phyloP scores from a whole-genome alignment of 1,140 invertebrate species.

The Orchestia grillus region DNA sequence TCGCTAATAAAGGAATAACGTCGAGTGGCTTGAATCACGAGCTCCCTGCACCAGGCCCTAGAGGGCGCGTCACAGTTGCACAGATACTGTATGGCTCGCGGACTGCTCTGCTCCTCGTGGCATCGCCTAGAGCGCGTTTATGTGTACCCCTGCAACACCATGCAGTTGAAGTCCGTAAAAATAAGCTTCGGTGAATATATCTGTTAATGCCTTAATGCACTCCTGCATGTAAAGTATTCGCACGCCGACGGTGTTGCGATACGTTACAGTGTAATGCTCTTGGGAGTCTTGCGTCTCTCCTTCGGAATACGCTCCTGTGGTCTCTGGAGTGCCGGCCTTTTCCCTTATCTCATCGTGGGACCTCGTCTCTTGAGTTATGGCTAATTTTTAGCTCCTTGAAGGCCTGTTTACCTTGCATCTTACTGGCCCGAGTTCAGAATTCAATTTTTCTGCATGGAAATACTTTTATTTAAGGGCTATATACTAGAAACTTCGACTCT shows the following conservation, averaged over 20 bases:
- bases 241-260: background rate
- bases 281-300: background rate
- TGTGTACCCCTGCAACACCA: background rate
- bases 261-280: background rate
- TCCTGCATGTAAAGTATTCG: background rate
- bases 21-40: constrained; percentile 45
- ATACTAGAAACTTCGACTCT: background rate
- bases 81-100: background rate
- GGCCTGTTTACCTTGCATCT: background rate
- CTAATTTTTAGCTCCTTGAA: background rate
- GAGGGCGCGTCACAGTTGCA: constrained; percentile 34
- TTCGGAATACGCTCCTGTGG: background rate
- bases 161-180: background rate
- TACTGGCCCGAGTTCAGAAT: background rate
- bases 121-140: too few species aligned
- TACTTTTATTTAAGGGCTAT: background rate
- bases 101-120: background rate
- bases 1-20: constrained; percentile 54
- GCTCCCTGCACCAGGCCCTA: background rate
- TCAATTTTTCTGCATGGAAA: background rate
- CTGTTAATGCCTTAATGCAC: background rate
- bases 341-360: background rate
- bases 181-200: background rate
- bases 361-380: background rate
- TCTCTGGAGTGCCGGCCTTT: background rate